Conservation (phyloP, 2,797 vertebrate genomes). For the Eidolon dupreanum region DNA sequence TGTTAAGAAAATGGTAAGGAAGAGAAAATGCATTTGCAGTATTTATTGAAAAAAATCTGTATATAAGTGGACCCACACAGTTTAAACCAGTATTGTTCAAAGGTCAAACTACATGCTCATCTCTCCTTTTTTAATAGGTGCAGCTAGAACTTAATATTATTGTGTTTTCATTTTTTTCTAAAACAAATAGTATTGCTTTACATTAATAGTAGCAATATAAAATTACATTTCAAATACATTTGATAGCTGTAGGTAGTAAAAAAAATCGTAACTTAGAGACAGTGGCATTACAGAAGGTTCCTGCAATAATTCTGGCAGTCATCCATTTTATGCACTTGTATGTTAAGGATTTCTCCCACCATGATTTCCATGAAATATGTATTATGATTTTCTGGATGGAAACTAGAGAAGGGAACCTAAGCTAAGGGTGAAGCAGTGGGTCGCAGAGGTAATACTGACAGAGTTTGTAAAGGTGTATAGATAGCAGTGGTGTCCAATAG, state of each 20-base stretch:
- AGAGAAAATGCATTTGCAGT: background rate
- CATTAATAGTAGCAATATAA: background rate
- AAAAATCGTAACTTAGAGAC: background rate
- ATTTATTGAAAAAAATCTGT: background rate
- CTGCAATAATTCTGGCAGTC: background rate
- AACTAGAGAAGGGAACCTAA: background rate
- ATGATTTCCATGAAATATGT: background rate
- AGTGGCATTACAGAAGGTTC: background rate
- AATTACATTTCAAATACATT: background rate
- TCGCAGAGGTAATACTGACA: background rate
- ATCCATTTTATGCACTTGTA: background rate
- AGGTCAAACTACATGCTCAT: background rate
- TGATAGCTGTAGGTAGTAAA: background rate
- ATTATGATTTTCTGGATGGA: slow-evolving; percentile 12
- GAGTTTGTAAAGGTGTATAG: background rate
- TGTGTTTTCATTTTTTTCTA: background rate
- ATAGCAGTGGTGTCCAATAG: background rate
- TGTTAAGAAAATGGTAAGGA: background rate
- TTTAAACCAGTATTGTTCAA: background rate
- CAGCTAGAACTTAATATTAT: background rate
- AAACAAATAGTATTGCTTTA: slow-evolving; percentile 17
- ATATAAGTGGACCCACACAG: background rate
- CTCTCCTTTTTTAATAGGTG: background rate
- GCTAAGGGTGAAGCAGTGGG: background rate
- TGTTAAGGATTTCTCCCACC: background rate